These are phyloP conservation scores for Clamator glandarius DNA, from an alignment of 2,797 vertebrate genomes.

Conservation along the genomic window DNA sequence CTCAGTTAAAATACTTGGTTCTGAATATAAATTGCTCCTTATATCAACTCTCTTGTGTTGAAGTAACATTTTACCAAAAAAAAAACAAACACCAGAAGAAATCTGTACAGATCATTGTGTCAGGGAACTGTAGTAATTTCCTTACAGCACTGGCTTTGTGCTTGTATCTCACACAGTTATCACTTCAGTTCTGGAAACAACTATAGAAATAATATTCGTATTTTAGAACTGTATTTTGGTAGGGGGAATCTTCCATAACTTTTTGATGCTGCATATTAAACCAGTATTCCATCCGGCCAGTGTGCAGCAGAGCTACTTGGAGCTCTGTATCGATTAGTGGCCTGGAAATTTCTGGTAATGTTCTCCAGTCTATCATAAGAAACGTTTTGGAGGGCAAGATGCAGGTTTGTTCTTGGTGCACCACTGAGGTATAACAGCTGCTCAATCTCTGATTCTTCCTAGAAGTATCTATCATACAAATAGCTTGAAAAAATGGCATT, in stretches of 20 bases:
- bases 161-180: neutral
- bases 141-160: neutral
- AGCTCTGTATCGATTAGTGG: neutral
- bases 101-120: neutral
- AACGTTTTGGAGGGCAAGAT: neutral
- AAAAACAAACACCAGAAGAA: neutral
- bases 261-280: neutral
- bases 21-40: neutral
- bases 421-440: neutral
- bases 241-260: neutral
- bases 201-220: neutral
- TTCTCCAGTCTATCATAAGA: neutral
- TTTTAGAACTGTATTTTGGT: neutral
- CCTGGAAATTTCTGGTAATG: neutral
- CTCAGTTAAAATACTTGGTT: neutral
- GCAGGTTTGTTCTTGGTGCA: neutral
- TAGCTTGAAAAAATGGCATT: neutral
- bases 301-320: neutral
- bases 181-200: neutral
- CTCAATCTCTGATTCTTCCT: neutral
- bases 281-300: neutral
- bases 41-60: neutral
- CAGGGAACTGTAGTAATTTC: neutral
- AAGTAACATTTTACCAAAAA: neutral
- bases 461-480: slow-evolving; percentile 9